Evolutionary conservation across 2,113 vertebrate species (phyloP), one percentile per base, ranked within the genome.

Genomic region (Tor tambroides): DNA sequence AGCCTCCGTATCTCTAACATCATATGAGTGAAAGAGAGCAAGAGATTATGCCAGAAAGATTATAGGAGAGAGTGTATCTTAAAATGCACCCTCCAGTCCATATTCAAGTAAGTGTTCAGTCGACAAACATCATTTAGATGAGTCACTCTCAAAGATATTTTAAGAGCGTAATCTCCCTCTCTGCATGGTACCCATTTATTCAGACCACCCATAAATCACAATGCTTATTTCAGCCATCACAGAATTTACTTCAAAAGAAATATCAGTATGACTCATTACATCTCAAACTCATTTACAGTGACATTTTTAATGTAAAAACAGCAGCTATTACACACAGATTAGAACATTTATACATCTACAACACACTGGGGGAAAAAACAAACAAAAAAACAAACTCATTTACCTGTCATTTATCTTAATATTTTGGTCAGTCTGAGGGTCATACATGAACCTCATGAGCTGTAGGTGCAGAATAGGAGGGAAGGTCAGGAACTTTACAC

Each of bases 361-460:
- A 35, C 1, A 51, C 7, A 41, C 0, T 30, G 5, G 15, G 5
- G 15, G 38, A 0, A 10, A 6, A 21, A 9, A 11, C n/a, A 19
- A 51, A 43, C 3, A 35, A 1, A 71, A 32, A 74, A 43, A 2
- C 11, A 4, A 6, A 5, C 41, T 54, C 32, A 6, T 12, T 90
- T 94, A 99, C 98, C 97, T 96, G 93, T 99, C 98, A 10, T 99
- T 99, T 92, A 99, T 99, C 94, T 99, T 99, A 92, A 99, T 99
- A 89, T 99, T 99, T 94, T 99, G 98, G 96, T 99, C 98, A 5
- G 98, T 99, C 92, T 99, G 98, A 56, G 98, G 98, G 91, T 99
- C 98, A 30, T 99, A 99, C 98, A 99, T 99, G 94, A 99, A 99
- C 90, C 98, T 95, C 98, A 99, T 99, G 87, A 99, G 97, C 85